These are phyloP conservation scores for Drosophila melanocephala DNA, from an alignment of 2,888 invertebrate species.

Conservation along the genomic window DNA sequence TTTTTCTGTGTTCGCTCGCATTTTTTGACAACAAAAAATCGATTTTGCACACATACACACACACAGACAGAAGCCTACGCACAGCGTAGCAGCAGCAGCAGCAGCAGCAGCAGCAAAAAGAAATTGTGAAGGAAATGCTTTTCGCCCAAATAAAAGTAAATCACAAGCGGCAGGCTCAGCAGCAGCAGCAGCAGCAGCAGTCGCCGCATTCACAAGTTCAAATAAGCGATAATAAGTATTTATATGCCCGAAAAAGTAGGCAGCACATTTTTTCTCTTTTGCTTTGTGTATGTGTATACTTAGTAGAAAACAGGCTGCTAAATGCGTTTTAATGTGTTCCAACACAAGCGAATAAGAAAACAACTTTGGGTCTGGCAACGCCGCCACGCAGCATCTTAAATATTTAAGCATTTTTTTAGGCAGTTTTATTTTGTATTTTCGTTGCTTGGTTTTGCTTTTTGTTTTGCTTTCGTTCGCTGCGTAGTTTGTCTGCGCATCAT, in stretches of 20 bases:
- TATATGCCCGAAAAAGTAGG: slow-evolving; percentile 64
- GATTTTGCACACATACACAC: slow-evolving; percentile 56
- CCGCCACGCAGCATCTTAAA: slow-evolving; percentile 57
- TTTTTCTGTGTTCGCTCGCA: slow-evolving; percentile 3
- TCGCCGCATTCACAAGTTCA: slow-evolving; percentile 72
- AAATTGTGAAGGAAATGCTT: slow-evolving; percentile 49
- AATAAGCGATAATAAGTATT: slow-evolving; percentile 82
- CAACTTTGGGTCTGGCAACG: slow-evolving; percentile 54
- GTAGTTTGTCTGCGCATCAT: slow-evolving; percentile 75
- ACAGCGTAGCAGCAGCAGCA: slow-evolving; percentile 25
- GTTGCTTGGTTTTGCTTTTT: slow-evolving; percentile 7
- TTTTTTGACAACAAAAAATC: slow-evolving; percentile 66
- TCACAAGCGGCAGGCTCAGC: slow-evolving; percentile 44
- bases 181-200: slow-evolving; percentile 31
- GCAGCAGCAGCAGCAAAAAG: background rate
- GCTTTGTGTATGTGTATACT: slow-evolving; percentile 24
- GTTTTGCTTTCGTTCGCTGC: slow-evolving; percentile 30
- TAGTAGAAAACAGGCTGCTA: slow-evolving; percentile 63
- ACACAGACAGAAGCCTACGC: slow-evolving; percentile 38
- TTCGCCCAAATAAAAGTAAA: slow-evolving; percentile 65
- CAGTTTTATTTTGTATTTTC: slow-evolving; percentile 26
- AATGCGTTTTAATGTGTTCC: slow-evolving; percentile 78
- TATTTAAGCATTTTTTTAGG: slow-evolving; percentile 76
- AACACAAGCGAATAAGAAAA: slow-evolving; percentile 32
- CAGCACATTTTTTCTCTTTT: slow-evolving; percentile 30